Conservation (phyloP, 2,888 invertebrate genomes). For the Nasonovia ribisnigri region DNA sequence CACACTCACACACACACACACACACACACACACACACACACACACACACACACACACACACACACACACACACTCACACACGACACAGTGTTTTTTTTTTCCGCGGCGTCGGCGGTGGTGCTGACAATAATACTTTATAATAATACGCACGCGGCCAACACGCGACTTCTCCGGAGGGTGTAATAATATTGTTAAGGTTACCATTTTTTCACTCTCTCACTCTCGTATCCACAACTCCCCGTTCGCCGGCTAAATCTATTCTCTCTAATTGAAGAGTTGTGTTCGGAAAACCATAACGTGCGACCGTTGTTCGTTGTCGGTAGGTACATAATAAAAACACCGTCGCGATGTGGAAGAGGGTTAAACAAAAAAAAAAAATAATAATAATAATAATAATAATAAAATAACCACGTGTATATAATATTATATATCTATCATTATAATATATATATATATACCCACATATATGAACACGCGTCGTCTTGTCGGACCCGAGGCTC, state of each 20-base stretch:
- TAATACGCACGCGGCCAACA: conserved; percentile 63
- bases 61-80: neutral
- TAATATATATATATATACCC: neutral
- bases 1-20: neutral
- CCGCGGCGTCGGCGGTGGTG: conserved; percentile 29
- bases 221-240: neutral
- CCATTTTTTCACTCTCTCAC: neutral
- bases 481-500: conserved; percentile 59
- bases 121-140: conserved; percentile 57
- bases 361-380: conserved; percentile 3
- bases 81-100: neutral
- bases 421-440: neutral
- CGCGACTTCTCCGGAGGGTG: conserved; percentile 62
- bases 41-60: neutral
- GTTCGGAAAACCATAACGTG: conserved; percentile 62
- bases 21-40: neutral
- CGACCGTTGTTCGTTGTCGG: conserved; percentile 51
- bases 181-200: conserved; percentile 62
- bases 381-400: neutral
- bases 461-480: neutral
- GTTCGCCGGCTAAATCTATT: conserved; percentile 43
- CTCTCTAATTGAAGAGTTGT: conserved; percentile 65
- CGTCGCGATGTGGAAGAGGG: neutral
- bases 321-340: conserved; percentile 48
- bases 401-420: conserved; percentile 37